Evolutionary conservation across 2,888 invertebrate genomes (phyloP).

Genomic region (Polydrusus pterygomalis): DNA sequence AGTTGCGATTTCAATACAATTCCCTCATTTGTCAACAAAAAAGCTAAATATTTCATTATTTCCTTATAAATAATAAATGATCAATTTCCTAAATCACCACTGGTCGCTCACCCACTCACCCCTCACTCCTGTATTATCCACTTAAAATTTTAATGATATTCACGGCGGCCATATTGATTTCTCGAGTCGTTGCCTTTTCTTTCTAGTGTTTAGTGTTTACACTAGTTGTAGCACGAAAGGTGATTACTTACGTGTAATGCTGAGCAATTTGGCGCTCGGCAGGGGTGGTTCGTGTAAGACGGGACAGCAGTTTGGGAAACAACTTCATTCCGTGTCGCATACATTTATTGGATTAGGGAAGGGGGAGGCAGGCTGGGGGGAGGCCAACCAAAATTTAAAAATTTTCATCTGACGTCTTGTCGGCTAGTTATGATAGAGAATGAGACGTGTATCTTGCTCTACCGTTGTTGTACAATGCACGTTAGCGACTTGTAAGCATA

Average conservation of each 20-base stretch:
- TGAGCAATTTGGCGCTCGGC: background rate
- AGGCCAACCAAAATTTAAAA: too few species aligned
- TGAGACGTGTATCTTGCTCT: too few species aligned
- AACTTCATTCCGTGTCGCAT: too few species aligned
- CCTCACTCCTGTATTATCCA: conserved; percentile 23
- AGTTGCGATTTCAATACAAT: too few species aligned
- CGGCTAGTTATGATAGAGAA: too few species aligned
- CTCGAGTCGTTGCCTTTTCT: conserved; percentile 20
- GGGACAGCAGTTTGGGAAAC: background rate
- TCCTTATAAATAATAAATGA: conserved; percentile 14
- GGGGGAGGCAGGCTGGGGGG: too few species aligned
- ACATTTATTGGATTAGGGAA: too few species aligned
- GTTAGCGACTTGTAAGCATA: too few species aligned
- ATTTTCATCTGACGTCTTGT: too few species aligned
- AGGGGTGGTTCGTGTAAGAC: conserved; percentile 7
- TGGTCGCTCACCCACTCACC: conserved; percentile 17
- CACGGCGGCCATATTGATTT: conserved; percentile 35
- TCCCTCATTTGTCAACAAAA: background rate
- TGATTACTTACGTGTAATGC: conserved; percentile 7
- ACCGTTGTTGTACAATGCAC: too few species aligned
- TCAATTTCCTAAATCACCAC: conserved; percentile 24
- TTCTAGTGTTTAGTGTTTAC: conserved; percentile 33
- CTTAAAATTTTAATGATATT: conserved; percentile 21
- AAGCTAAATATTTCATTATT: background rate
- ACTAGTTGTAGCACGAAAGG: conserved; percentile 27